These are phyloP conservation scores for Eupithecia subfuscata DNA, from an alignment of 2,888 invertebrate genomes.

Conservation along the genomic window DNA sequence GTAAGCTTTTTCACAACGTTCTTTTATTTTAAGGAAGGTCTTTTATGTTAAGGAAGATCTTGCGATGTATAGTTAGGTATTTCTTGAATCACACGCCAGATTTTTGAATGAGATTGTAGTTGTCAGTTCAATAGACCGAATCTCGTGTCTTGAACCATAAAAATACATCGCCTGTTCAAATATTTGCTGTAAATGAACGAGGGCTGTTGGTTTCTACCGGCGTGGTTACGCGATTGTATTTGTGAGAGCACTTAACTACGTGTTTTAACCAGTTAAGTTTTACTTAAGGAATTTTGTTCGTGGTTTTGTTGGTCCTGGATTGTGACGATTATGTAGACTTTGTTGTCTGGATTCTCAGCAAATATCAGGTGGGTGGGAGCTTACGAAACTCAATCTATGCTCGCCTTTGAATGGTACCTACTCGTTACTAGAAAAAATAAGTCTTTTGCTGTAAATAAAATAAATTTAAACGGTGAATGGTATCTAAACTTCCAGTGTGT, in stretches of 20 bases:
- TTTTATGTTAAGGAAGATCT: neutral
- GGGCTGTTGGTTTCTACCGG: constrained; percentile 64
- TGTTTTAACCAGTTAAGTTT: constrained; percentile 46
- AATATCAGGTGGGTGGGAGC: too few species aligned
- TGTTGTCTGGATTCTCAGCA: neutral
- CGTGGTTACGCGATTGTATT: constrained; percentile 55
- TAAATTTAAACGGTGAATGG: neutral
- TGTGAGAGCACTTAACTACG: constrained; percentile 58
- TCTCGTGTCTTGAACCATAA: constrained; percentile 28
- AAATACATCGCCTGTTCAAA: constrained; percentile 57
- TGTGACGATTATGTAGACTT: neutral
- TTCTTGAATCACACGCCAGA: neutral
- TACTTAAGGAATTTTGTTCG: constrained; percentile 11
- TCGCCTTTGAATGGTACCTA: too few species aligned
- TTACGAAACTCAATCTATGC: too few species aligned
- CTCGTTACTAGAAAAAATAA: neutral
- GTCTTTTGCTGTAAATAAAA: neutral
- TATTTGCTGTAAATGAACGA: constrained; percentile 70
- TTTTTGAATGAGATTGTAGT: neutral
- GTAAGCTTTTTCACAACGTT: neutral
- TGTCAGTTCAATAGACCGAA: neutral
- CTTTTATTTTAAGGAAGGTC: too few species aligned
- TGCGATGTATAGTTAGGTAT: neutral
- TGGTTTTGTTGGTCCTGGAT: constrained; percentile 4
- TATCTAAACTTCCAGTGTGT: neutral